Conservation (phyloP, 2,888 invertebrate species). For the Cosmia pyralina region DNA sequence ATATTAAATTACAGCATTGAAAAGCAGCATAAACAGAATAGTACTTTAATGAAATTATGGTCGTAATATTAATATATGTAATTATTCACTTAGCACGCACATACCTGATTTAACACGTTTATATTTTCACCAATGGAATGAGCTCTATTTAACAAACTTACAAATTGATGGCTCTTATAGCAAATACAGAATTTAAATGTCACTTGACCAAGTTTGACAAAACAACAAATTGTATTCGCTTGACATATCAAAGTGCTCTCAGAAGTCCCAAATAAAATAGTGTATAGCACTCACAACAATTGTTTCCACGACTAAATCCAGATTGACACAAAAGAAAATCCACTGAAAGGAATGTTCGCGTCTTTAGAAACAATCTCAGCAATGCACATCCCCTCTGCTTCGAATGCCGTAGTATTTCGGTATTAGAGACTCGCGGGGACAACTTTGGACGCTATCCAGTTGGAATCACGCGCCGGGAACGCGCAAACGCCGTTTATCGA, state of each 20-base stretch:
- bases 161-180: background rate
- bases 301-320: slow-evolving; percentile 57
- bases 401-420: slow-evolving; percentile 86
- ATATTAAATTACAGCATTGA: background rate
- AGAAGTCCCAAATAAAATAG: slow-evolving; percentile 41
- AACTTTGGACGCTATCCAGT: slow-evolving; percentile 88
- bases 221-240: slow-evolving; percentile 17
- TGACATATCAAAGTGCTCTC: slow-evolving; percentile 21
- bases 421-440: slow-evolving; percentile 86
- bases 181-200: slow-evolving; percentile 1
- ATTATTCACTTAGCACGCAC: background rate
- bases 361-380: slow-evolving; percentile 75
- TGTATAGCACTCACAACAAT: slow-evolving; percentile 37
- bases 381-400: slow-evolving; percentile 82
- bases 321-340: slow-evolving; percentile 68
- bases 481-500: slow-evolving; percentile 74
- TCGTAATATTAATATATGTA: background rate
- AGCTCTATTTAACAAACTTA: background rate
- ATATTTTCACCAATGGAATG: background rate
- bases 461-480: slow-evolving; percentile 74
- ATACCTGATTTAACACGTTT: background rate
- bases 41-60: background rate
- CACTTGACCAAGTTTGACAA: background rate
- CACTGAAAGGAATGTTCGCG: slow-evolving; percentile 64
- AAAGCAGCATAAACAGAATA: background rate